Percentiles rank a stretch among this genome's conserved stretches.
Evolutionary conservation across 1,140 invertebrate species (phyloP).

Genomic region (Pinna nobilis): DNA sequence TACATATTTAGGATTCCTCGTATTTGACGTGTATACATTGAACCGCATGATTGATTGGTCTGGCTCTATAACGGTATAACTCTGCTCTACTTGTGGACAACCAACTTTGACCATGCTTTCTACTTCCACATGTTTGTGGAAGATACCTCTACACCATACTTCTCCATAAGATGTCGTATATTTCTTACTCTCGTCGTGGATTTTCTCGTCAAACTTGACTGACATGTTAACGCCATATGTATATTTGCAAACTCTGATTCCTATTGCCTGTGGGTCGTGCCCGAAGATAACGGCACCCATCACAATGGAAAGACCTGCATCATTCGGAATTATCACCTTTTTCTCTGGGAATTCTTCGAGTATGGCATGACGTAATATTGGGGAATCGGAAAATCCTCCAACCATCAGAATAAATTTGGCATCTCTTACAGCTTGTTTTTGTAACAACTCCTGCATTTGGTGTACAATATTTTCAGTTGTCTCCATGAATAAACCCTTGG

Average conservation of each 20-base stretch:
- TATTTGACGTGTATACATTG: conserved; percentile 6
- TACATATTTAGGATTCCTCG: conserved; percentile 15
- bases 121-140: conserved; percentile 39
- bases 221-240: conserved; percentile 38
- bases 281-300: conserved; percentile 53
- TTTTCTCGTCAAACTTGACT: not conserved
- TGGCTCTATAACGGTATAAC: not conserved
- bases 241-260: conserved; percentile 13
- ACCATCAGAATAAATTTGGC: conserved; percentile 44
- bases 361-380: conserved; percentile 22
- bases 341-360: conserved; percentile 21
- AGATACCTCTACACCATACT: conserved; percentile 34
- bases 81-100: not conserved
- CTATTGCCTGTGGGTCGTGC: conserved; percentile 29
- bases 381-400: conserved; percentile 46
- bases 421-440: not conserved
- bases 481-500: not conserved
- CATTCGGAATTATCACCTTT: conserved; percentile 32
- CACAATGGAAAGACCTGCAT: conserved; percentile 42
- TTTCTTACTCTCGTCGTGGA: conserved; percentile 14
- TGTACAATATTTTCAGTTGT: not conserved
- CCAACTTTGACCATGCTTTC: conserved; percentile 16
- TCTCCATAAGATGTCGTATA: not conserved
- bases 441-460: not conserved
- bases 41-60: conserved; percentile 19